Percentiles rank a stretch among this genome's conserved stretches.
phyloP scores from a whole-genome alignment of 2,797 vertebrate genomes.

The Helicolenus hilgendorfi region DNA sequence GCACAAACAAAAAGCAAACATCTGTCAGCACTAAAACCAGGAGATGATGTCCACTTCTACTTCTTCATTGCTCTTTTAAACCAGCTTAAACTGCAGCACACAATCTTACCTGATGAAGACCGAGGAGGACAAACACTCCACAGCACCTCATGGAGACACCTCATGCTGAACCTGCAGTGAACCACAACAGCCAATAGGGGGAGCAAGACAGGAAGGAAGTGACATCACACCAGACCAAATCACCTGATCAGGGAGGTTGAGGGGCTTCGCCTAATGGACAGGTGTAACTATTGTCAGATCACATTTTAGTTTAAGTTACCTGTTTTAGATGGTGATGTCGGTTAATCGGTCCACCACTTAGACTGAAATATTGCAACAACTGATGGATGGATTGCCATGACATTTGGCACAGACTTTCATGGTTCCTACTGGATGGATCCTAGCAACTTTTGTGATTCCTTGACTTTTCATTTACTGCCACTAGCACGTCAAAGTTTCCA shows the following conservation, averaged over 20 bases:
- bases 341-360: too few species aligned
- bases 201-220: background rate
- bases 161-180: background rate
- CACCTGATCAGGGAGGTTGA: background rate
- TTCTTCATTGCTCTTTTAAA: background rate
- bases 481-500: too few species aligned
- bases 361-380: too few species aligned
- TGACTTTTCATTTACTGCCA: too few species aligned
- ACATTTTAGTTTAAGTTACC: too few species aligned
- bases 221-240: background rate
- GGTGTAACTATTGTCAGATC: background rate
- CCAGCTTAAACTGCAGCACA: background rate
- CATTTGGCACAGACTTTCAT: too few species aligned
- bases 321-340: too few species aligned
- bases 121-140: background rate
- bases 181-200: background rate
- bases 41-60: background rate
- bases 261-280: background rate
- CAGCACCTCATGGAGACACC: background rate
- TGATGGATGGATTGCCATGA: too few species aligned
- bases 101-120: background rate
- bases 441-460: too few species aligned
- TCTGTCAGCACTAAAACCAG: background rate
- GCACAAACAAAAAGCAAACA: background rate
- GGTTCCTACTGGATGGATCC: too few species aligned